Evolutionary conservation across 2,888 invertebrate genomes (phyloP).

Genomic region (Drosophila anomalata): DNA sequence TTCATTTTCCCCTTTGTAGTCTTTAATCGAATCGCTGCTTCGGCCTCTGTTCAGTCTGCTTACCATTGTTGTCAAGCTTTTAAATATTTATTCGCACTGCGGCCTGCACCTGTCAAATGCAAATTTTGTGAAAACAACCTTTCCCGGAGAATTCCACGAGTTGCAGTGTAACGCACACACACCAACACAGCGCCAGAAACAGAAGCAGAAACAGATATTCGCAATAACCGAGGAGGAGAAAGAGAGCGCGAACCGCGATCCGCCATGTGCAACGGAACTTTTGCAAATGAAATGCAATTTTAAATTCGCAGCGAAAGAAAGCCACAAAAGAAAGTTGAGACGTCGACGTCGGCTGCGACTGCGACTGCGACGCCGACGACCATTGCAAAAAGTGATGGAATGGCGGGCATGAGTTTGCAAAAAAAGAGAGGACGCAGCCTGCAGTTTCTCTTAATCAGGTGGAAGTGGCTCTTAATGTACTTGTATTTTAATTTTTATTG

Average conservation of each 20-base stretch:
- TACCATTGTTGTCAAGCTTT: constrained; percentile 63
- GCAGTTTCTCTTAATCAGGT: constrained; percentile 32
- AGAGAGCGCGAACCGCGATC: constrained; percentile 36
- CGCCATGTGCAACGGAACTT: constrained; percentile 77
- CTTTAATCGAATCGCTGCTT: constrained; percentile 54
- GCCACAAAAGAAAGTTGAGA: constrained; percentile 39
- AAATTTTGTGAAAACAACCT: constrained; percentile 24
- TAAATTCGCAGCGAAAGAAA: constrained; percentile 66
- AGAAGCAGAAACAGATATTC: neutral
- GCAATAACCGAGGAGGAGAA: neutral
- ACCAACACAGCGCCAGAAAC: neutral
- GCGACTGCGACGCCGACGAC: constrained; percentile 8
- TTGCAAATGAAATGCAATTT: constrained; percentile 66
- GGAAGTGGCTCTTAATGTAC: neutral
- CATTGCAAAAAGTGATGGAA: constrained; percentile 41
- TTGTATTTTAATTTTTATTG: neutral
- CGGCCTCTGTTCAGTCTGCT: constrained; percentile 36
- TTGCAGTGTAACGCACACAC: constrained; percentile 41
- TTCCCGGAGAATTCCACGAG: constrained; percentile 5
- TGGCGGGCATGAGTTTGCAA: constrained; percentile 13
- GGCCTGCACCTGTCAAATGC: constrained; percentile 63
- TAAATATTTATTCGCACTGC: constrained; percentile 38
- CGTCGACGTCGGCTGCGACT: constrained; percentile 11
- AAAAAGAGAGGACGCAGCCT: constrained; percentile 13
- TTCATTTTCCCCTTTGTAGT: constrained; percentile 54